Percentiles rank a stretch among this genome's conserved stretches.
These are phyloP conservation scores for Iphiclides podalirius DNA, from an alignment of 2,888 invertebrate species.

Conservation along the genomic window DNA sequence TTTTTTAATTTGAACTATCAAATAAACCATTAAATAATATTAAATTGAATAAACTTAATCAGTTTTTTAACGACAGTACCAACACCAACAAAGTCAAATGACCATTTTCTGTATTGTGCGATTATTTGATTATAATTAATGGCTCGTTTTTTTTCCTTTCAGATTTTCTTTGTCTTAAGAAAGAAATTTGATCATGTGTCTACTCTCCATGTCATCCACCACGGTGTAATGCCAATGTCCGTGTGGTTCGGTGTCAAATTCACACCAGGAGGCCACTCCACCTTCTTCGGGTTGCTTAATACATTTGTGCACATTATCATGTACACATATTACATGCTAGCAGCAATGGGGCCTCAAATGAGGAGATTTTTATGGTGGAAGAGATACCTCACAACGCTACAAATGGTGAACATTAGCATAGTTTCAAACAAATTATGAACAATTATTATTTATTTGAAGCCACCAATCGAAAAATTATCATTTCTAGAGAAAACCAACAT, in stretches of 20 bases:
- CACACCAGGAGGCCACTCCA: constrained; percentile 94
- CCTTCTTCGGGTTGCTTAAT: constrained; percentile 96
- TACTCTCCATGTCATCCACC: constrained; percentile 96
- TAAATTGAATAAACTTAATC: no score
- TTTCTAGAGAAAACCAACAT: no score
- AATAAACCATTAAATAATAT: no score
- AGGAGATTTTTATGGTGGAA: constrained; percentile 97
- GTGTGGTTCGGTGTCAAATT: constrained; percentile 99
- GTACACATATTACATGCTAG: constrained; percentile 95
- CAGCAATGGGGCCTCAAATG: constrained; percentile 93
- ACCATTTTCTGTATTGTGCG: no score
- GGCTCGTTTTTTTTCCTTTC: no score
- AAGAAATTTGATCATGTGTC: constrained; percentile 97
- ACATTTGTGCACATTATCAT: constrained; percentile 98
- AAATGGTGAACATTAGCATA: constrained; percentile 90
- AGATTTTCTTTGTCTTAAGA: constrained; percentile 96
- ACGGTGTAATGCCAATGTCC: constrained; percentile 98
- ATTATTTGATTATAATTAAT: no score
- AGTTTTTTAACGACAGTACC: no score
- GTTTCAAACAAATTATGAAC: no score
- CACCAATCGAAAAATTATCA: no score
- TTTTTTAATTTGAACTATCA: no score
- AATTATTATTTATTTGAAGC: no score
- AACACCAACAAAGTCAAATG: no score
- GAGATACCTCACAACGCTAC: constrained; percentile 93